Conservation (phyloP, 2,113 vertebrate species). For the Glaucomys volans region DNA sequence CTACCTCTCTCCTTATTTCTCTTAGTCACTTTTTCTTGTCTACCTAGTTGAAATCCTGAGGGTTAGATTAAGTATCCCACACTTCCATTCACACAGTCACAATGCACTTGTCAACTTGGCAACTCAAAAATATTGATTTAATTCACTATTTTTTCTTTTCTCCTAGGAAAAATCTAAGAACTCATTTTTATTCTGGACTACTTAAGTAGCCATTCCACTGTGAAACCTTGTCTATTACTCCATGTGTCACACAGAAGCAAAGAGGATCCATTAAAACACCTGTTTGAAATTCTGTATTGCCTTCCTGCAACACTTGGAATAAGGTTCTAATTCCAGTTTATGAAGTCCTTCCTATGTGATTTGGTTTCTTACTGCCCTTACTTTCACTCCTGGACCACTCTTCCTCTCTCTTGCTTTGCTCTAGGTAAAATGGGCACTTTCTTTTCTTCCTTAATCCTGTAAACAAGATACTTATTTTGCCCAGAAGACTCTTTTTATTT, state of each 20-base stretch:
- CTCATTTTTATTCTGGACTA: neutral
- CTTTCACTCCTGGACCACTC: neutral
- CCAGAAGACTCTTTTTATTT: no score
- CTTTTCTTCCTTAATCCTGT: neutral
- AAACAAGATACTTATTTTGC: neutral
- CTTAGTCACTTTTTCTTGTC: neutral
- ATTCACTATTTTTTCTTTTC: neutral
- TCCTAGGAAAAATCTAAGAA: neutral
- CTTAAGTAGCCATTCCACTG: neutral
- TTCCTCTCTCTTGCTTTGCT: neutral
- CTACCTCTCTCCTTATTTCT: neutral
- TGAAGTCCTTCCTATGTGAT: no score
- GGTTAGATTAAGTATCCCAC: no score
- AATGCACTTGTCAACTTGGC: neutral
- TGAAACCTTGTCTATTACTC: neutral
- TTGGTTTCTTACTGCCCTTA: no score
- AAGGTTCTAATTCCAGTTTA: neutral
- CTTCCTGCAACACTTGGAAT: neutral
- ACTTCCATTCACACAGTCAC: neutral
- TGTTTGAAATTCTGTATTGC: neutral
- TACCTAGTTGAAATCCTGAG: no score
- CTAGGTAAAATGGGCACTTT: neutral
- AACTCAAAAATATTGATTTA: neutral
- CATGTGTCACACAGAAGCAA: neutral
- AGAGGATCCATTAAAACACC: neutral